Conservation (phyloP, 1,140 invertebrate species). For the Hycleus cichorii region DNA sequence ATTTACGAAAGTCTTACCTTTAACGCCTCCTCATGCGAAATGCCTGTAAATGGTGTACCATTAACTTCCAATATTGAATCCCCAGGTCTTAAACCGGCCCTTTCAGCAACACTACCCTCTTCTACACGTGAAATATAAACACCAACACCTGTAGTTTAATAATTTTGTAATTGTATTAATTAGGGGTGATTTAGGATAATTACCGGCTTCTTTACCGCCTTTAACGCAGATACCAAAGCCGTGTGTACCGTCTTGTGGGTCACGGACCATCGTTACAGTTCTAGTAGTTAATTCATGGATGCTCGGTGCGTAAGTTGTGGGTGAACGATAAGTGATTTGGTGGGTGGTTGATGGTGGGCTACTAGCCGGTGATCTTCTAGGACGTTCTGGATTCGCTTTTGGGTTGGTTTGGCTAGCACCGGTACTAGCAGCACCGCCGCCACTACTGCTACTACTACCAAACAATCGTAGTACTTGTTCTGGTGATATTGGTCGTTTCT, state of each 20-base stretch:
- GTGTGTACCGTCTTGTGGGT: slow-evolving; percentile 64
- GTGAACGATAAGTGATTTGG: slow-evolving; percentile 45
- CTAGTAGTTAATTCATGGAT: slow-evolving; percentile 67
- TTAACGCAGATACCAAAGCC: slow-evolving; percentile 86
- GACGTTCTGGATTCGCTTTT: slow-evolving; percentile 40
- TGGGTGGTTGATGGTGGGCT: slow-evolving; percentile 65
- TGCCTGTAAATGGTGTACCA: slow-evolving; percentile 77
- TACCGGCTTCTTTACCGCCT: slow-evolving; percentile 79
- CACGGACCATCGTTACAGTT: slow-evolving; percentile 75
- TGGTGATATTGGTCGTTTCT: slow-evolving; percentile 65
- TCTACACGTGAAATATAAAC: slow-evolving; percentile 84
- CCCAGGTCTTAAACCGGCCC: slow-evolving; percentile 73
- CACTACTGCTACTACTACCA: slow-evolving; percentile 40
- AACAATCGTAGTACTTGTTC: slow-evolving; percentile 67
- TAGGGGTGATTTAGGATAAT: slow-evolving; percentile 1
- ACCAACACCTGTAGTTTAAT: slow-evolving; percentile 56
- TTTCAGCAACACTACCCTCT: slow-evolving; percentile 77
- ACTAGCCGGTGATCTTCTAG: slow-evolving; percentile 59
- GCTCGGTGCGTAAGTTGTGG: slow-evolving; percentile 27
- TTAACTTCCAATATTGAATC: slow-evolving; percentile 87
- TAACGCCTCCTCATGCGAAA: slow-evolving; percentile 79
- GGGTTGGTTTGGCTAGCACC: slow-evolving; percentile 21
- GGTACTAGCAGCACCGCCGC: too few relatives aligned
- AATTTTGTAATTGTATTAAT: not conserved
- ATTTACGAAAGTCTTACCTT: slow-evolving; percentile 55